Conservation (phyloP, 2,888 invertebrate genomes). For the Leptinotarsa haldemani region DNA sequence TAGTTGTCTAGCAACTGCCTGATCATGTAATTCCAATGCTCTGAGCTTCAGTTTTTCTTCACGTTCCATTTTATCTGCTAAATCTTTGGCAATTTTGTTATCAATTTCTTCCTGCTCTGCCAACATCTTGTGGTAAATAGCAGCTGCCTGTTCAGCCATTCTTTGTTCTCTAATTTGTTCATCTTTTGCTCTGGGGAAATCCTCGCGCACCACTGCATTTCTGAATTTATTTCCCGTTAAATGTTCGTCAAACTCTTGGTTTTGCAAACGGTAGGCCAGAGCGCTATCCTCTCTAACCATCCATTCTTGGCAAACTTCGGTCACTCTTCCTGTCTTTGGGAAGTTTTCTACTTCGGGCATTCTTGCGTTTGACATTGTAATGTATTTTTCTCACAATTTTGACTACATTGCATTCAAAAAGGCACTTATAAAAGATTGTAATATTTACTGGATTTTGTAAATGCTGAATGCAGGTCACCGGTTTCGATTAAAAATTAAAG, state of each 20-base stretch:
- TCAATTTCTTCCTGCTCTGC: slow-evolving; percentile 79
- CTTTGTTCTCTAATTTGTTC: slow-evolving; percentile 79
- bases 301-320: slow-evolving; percentile 85
- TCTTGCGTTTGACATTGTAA: slow-evolving; percentile 53
- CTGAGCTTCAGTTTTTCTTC: slow-evolving; percentile 69
- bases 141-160: slow-evolving; percentile 73
- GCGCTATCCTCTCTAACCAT: slow-evolving; percentile 86
- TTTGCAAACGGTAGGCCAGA: slow-evolving; percentile 82
- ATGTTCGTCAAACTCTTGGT: slow-evolving; percentile 84
- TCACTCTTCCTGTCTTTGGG: slow-evolving; percentile 76
- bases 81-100: slow-evolving; percentile 73
- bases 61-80: slow-evolving; percentile 74
- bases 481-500: slow-evolving; percentile 41
- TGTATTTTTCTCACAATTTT: slow-evolving; percentile 2
- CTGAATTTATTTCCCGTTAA: slow-evolving; percentile 79
- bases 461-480: slow-evolving; percentile 42
- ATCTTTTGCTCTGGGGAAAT: slow-evolving; percentile 79
- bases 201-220: slow-evolving; percentile 82
- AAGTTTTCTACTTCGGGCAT: slow-evolving; percentile 66
- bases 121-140: slow-evolving; percentile 70
- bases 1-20: slow-evolving; percentile 68
- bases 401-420: slow-evolving; percentile 27
- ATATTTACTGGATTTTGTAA: neutral
- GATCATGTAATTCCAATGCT: slow-evolving; percentile 69
- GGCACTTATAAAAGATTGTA: slow-evolving; percentile 30